Conservation (phyloP, 2,113 vertebrate species). For the Corythaeola cristata region DNA sequence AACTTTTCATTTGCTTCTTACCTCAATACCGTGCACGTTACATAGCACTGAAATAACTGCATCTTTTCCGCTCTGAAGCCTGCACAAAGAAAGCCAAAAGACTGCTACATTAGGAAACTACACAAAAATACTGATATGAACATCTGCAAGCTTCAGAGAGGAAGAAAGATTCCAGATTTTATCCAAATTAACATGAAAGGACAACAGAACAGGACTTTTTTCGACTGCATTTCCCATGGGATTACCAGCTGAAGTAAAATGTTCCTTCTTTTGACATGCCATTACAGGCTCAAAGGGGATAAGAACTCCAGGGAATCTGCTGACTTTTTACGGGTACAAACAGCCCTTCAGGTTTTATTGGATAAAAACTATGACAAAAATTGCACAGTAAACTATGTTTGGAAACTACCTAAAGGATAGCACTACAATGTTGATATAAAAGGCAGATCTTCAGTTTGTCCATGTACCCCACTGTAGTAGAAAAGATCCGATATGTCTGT, state of each 20-base stretch:
- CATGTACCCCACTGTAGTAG: neutral
- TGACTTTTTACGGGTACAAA: constrained; percentile 4
- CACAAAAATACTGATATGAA: neutral
- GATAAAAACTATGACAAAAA: neutral
- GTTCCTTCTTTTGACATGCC: constrained; percentile 38
- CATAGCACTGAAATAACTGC: neutral
- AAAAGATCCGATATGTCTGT: neutral
- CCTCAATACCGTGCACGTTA: neutral
- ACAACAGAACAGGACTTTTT: neutral
- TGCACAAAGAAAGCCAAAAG: constrained; percentile 18
- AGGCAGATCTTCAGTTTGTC: constrained; percentile 3
- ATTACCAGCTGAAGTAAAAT: constrained; percentile 19
- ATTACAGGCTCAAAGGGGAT: neutral
- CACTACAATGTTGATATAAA: neutral
- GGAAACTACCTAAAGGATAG: neutral
- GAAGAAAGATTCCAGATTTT: constrained; percentile 11
- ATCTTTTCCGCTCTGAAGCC: constrained; percentile 3
- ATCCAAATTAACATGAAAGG: constrained; percentile 16
- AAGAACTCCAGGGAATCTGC: neutral
- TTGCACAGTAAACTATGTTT: neutral
- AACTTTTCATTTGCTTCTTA: neutral
- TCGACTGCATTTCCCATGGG: constrained; percentile 14
- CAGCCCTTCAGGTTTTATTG: constrained; percentile 41
- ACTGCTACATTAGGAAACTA: neutral
- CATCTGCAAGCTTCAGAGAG: constrained; percentile 35